A percentile compares a stretch with the other conserved stretches of the same genome.
Conservation (phyloP, 2,888 invertebrate genomes). For the Sinotaia quadrata region DNA sequence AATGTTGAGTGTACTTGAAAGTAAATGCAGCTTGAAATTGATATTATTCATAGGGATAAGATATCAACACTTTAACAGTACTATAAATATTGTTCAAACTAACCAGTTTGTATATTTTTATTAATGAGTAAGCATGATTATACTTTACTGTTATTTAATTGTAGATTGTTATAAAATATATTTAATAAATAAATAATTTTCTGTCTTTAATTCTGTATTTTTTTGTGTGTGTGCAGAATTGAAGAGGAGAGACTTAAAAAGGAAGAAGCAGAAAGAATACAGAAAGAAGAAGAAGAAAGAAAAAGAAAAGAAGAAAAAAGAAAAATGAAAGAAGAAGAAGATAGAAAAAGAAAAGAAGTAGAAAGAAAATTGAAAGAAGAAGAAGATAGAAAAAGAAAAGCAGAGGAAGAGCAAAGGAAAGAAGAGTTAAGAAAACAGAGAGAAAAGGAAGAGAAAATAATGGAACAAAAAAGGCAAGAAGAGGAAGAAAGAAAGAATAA, state of each 20-base stretch:
- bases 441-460: background rate
- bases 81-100: no score
- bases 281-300: conserved; percentile 10
- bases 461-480: conserved; percentile 10
- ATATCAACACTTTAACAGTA: no score
- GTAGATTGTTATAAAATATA: no score
- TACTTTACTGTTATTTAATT: no score
- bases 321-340: background rate
- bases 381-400: background rate
- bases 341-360: conserved; percentile 1
- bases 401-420: conserved; percentile 5
- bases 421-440: background rate
- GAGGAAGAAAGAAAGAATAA: background rate
- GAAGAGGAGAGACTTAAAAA: conserved; percentile 36
- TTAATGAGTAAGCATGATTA: background rate
- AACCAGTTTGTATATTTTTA: background rate
- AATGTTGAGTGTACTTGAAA: no score
- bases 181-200: no score
- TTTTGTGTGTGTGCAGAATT: background rate
- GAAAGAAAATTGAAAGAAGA: background rate
- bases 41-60: no score
- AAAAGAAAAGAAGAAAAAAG: background rate
- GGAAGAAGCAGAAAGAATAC: conserved; percentile 30
- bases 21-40: no score
- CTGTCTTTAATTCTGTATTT: no score